Conservation (phyloP, 2,113 vertebrate species). For the Sakesphorus luctuosus region DNA sequence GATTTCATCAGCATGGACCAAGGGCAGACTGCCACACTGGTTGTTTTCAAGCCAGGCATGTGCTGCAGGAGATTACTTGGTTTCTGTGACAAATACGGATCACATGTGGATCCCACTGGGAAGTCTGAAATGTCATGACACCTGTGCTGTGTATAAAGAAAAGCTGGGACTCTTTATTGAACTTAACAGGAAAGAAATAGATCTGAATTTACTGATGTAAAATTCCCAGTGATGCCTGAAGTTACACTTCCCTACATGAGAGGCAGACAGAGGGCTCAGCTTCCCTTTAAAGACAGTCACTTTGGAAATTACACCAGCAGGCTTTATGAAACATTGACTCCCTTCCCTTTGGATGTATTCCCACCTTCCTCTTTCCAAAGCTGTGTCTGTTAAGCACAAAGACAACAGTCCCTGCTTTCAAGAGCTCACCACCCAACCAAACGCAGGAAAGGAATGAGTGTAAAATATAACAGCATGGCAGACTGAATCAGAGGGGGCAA, state of each 20-base stretch:
- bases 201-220: background rate
- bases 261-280: background rate
- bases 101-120: background rate
- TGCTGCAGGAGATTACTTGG: background rate
- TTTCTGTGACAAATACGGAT: background rate
- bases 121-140: background rate
- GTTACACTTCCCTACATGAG: background rate
- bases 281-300: background rate
- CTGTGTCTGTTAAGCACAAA: background rate
- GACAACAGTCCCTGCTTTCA: background rate
- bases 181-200: background rate
- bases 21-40: accelerated
- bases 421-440: background rate
- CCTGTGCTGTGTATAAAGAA: background rate
- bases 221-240: background rate
- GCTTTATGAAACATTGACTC: background rate
- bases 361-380: background rate
- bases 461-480: background rate
- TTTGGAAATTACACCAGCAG: background rate
- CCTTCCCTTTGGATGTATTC: background rate
- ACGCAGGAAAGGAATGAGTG: background rate
- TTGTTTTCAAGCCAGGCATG: background rate
- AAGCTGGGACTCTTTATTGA: background rate
- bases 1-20: background rate
- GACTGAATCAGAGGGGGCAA: background rate